phyloP scores from a whole-genome alignment of 2,797 vertebrate species.

The Echiichthys vipera region DNA sequence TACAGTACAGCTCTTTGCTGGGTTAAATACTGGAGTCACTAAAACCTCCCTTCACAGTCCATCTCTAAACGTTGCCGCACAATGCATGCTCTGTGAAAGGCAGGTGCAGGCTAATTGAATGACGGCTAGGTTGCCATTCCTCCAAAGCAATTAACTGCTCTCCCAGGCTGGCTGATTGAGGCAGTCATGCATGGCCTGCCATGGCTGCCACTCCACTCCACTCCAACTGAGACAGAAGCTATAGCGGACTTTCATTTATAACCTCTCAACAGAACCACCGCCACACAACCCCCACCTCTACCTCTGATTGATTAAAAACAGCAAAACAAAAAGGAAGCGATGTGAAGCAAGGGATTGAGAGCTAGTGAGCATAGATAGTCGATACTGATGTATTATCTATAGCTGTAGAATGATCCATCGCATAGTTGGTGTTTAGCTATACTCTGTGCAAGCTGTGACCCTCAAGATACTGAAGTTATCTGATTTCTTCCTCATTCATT shows the following conservation, averaged over 20 bases:
- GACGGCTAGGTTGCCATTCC: slow-evolving; percentile 65
- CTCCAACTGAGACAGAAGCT: slow-evolving; percentile 35
- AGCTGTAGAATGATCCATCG: background rate
- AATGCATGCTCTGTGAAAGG: slow-evolving; percentile 49
- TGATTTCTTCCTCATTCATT: background rate
- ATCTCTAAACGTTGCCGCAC: slow-evolving; percentile 25
- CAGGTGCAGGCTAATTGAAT: slow-evolving; percentile 80
- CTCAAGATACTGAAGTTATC: background rate
- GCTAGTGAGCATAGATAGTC: background rate
- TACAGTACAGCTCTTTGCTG: slow-evolving; percentile 5
- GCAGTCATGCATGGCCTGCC: slow-evolving; percentile 68
- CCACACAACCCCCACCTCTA: background rate
- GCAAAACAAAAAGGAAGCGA: background rate
- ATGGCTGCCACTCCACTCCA: slow-evolving; percentile 54
- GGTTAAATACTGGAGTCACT: slow-evolving; percentile 15
- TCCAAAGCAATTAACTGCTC: slow-evolving; percentile 83
- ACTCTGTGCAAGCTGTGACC: background rate
- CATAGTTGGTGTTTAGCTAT: background rate
- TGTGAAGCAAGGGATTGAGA: background rate
- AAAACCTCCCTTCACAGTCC: background rate
- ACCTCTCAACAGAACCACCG: slow-evolving; percentile 2
- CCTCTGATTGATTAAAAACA: slow-evolving; percentile 14
- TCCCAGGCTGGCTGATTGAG: slow-evolving; percentile 76
- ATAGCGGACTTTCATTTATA: slow-evolving; percentile 52
- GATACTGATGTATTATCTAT: background rate